Base-by-base conservation (phyloP, 2,888 invertebrate species). In the Charanyca ferruginea region DNA sequence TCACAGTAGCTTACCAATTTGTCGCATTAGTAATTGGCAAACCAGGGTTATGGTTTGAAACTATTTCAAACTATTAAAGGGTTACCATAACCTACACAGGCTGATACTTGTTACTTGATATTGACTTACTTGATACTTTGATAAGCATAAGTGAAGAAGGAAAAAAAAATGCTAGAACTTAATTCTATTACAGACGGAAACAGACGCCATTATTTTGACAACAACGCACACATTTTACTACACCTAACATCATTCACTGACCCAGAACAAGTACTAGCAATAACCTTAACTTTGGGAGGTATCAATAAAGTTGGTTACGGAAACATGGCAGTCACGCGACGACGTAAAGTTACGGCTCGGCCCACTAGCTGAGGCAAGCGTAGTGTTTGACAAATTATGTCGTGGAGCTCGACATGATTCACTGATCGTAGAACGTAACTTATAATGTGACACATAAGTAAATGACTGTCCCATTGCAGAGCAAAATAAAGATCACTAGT, bases 291-390 rank as follows among this genome's bases (percentile, higher is more conserved):
- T 65, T 74, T 44, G 64, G 52, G 44, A 18, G 25, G 22, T 49
- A 55, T 76, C 65, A 71, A 78, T 79, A 79, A 72, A 76, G 20
- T 42, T 53, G 22, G 25, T 62, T 52, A 25, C 54, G 73, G 51
- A 54, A 75, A 57, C 42, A 69, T 3, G 51, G 3, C 35, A 9
- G 66, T 62, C 80, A 76, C 73, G 80, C 80, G 9, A 79, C 57
- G 8, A 47, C 57, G 48, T 73, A 57, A 68, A 78, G n/a, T 78
- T 58, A 23, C 20, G 28, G 48, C 44, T 52, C 3, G 55, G 42
- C 48, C 32, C 22, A 58, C 38, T 20, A 41, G n/a, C 51, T 25
- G 35, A 42, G 42, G 11, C 42, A 53, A 47, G 25, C 28, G 38
- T 42, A n/a, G 35, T 23, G 45, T 49, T 22, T 32, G 49, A 58